Percentiles rank a stretch among this genome's conserved stretches.
phyloP scores from a whole-genome alignment of 1,140 invertebrate genomes.

The Cydia amplana region DNA sequence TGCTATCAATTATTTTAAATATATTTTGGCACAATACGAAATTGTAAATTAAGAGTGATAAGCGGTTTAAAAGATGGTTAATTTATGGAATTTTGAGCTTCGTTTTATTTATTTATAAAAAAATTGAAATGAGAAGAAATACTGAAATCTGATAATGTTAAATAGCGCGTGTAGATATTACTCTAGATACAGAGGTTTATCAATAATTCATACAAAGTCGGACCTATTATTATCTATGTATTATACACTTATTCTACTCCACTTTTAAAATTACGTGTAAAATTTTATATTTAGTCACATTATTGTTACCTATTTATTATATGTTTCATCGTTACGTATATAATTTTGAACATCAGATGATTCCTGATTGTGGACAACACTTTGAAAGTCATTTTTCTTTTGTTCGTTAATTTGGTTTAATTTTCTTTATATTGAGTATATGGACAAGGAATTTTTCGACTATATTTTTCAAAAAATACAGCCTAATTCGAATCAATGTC shows the following conservation, averaged over 20 bases:
- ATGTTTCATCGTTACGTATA: constrained; percentile 79
- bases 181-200: constrained; percentile 40
- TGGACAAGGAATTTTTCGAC: constrained; percentile 60
- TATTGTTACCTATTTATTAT: constrained; percentile 71
- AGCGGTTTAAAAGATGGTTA: constrained; percentile 9
- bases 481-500: constrained; percentile 56
- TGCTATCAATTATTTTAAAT: constrained; percentile 57
- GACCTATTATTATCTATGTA: constrained; percentile 69
- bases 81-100: constrained; percentile 3
- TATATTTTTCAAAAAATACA: constrained; percentile 74
- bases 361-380: constrained; percentile 58
- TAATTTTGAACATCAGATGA: constrained; percentile 78
- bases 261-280: constrained; percentile 76
- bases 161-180: constrained; percentile 40
- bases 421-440: constrained; percentile 41
- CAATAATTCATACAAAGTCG: constrained; percentile 71
- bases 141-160: constrained; percentile 38
- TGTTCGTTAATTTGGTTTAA: constrained; percentile 44
- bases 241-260: constrained; percentile 75
- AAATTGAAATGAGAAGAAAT: background rate
- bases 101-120: background rate
- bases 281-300: constrained; percentile 75
- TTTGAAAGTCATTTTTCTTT: constrained; percentile 43
- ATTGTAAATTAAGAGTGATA: constrained; percentile 54
- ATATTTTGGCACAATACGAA: constrained; percentile 74